Evolutionary conservation across 2,888 invertebrate species (phyloP).

Genomic region (Tanaodytes sp.): DNA sequence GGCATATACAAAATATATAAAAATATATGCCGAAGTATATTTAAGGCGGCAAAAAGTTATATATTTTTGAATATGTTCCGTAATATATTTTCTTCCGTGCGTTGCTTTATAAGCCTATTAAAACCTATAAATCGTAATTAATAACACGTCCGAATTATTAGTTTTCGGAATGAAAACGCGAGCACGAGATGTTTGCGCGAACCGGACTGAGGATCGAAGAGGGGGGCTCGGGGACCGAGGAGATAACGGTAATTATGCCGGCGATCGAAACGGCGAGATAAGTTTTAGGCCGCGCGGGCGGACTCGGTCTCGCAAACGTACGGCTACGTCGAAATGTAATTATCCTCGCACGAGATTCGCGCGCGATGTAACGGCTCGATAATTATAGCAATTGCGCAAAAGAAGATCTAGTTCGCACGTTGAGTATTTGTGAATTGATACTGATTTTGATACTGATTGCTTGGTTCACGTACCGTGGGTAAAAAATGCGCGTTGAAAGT

Average conservation of each 20-base stretch:
- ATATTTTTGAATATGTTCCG: too few species aligned
- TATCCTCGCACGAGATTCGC: constrained; percentile 35
- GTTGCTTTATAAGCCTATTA: constrained; percentile 24
- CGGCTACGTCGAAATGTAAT: constrained; percentile 28
- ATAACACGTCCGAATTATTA: constrained; percentile 16
- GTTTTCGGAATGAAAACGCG: constrained; percentile 30
- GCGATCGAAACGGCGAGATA: constrained; percentile 15
- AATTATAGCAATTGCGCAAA: constrained; percentile 40
- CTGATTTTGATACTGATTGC: too few species aligned
- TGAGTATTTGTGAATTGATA: constrained; percentile 22
- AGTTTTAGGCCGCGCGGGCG: constrained; percentile 18
- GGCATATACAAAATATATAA: too few species aligned
- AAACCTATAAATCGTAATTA: constrained; percentile 32
- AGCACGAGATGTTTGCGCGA: too few species aligned
- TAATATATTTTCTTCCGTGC: too few species aligned
- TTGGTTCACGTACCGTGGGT: too few species aligned
- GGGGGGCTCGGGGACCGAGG: too few species aligned
- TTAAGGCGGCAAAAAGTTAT: too few species aligned
- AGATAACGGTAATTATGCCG: too few species aligned
- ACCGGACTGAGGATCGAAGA: too few species aligned
- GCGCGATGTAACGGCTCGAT: constrained; percentile 30
- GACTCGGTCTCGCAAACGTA: constrained; percentile 13
- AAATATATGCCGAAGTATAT: too few species aligned
- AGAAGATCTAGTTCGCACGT: constrained; percentile 27
- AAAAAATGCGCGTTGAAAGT: too few species aligned